Percentiles rank a stretch among this genome's conserved stretches.
phyloP scores from a whole-genome alignment of 2,888 invertebrate species.

The Caenorhabditis parvicauda region DNA sequence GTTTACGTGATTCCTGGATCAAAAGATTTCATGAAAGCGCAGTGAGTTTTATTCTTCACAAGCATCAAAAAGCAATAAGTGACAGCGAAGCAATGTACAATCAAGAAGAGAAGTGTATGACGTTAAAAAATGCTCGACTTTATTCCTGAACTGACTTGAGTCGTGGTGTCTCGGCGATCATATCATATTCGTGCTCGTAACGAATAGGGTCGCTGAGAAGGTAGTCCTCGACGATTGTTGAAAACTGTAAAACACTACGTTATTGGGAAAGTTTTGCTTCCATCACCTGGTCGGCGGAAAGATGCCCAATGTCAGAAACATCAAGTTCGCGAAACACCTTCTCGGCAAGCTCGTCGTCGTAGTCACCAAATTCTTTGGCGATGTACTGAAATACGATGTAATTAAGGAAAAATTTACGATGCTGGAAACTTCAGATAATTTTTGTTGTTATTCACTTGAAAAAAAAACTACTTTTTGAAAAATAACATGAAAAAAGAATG shows the following conservation, averaged over 20 bases:
- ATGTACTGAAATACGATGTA: conserved; percentile 61
- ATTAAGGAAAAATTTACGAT: not conserved
- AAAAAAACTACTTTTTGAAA: not conserved
- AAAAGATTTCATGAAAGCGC: conserved; percentile 63
- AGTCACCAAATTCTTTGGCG: conserved; percentile 61
- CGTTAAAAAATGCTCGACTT: not conserved
- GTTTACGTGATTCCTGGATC: conserved; percentile 64
- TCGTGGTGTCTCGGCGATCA: no score
- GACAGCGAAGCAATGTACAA: not conserved
- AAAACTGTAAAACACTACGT: conserved; percentile 31
- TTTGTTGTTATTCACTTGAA: not conserved
- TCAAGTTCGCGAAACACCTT: conserved; percentile 62
- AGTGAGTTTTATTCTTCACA: conserved; percentile 41
- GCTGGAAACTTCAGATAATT: not conserved
- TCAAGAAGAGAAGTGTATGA: not conserved
- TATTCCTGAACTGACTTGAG: no score
- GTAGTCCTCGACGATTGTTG: conserved; percentile 60
- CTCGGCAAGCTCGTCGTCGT: conserved; percentile 58
- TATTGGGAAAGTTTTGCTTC: not conserved
- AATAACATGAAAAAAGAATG: not conserved
- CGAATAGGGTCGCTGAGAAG: conserved; percentile 41
- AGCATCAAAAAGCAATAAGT: not conserved
- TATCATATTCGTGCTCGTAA: conserved; percentile 16
- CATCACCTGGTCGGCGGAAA: conserved; percentile 55
- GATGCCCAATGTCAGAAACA: conserved; percentile 59